Base-by-base conservation (phyloP, 2,797 vertebrate species). In the Prionace glauca region DNA sequence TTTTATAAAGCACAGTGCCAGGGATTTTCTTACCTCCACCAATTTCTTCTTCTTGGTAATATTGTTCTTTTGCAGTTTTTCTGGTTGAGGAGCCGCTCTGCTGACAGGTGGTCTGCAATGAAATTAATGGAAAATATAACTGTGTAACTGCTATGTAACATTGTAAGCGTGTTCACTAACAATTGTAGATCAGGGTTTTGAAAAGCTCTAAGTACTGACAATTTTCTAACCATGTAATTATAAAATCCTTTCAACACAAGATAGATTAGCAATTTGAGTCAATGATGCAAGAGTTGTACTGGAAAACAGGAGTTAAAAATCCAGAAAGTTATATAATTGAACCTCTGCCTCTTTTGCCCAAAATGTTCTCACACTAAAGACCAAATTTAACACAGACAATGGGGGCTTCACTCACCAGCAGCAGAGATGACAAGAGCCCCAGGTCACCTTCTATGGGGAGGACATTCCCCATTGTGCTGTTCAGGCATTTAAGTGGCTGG, bases 51-150 rank as follows among this genome's bases (percentile, higher is more conserved):
- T 99, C 97, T 98, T 99, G 96, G 97, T 98, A 96, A 99, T 96
- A 2, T 98, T 99, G 96, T 99, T 99, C 97, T 98, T 99, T 96
- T 99, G 98, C 87, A 99, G 98, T 96, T 99, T 99, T 95, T 99
- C 99, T 0, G 99, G 99, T 96, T 98, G 98, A 71, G 99, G 99
- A 24, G 98, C 98, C 0, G 99, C 99, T 97, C 99, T 98, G 97
- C 99, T 99, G 94, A 99, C 99, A 0, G 99, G 98, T 90, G 99
- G 99, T 96, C 99, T 99, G 97, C 95, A 96, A 97, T 45, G 96
- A 96, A 1, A 95, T 74, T 50, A 50, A 95, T 18, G 77, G 41
- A 74, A 77, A 74, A 56, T 8, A 0, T 95, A 95, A 95, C 22
- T 74, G 29, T 18, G 8, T n/a, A 95, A n/a, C 72, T 72, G 26